Evolutionary conservation across 2,797 vertebrate species (phyloP).

Genomic region (Taenioides sp.): DNA sequence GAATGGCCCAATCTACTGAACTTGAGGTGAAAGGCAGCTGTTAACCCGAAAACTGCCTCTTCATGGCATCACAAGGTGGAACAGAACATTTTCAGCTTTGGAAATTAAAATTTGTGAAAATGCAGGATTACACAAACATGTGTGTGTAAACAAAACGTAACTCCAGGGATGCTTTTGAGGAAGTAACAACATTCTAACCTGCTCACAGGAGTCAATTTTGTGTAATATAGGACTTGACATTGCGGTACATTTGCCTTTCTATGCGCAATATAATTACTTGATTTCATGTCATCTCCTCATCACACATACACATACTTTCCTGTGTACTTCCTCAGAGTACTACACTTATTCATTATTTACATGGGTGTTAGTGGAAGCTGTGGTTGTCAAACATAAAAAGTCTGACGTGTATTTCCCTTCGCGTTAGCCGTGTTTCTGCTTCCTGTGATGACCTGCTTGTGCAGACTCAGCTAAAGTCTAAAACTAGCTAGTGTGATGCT

Average conservation of each 20-base stretch:
- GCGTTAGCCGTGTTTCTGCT: neutral
- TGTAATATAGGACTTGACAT: neutral
- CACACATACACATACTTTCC: slow-evolving; percentile 2
- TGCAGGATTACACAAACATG: no score
- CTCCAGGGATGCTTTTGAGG: no score
- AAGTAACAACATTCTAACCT: no score
- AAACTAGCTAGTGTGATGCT: neutral
- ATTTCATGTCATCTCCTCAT: neutral
- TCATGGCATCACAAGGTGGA: no score
- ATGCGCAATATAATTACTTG: neutral
- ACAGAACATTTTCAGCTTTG: no score
- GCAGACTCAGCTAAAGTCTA: neutral
- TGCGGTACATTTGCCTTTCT: slow-evolving; percentile 10
- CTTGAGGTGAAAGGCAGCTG: no score
- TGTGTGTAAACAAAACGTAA: no score
- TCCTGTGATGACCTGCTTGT: slow-evolving; percentile 10
- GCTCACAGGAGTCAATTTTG: no score
- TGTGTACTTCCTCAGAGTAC: slow-evolving; percentile 32
- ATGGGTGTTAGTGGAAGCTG: slow-evolving; percentile 36
- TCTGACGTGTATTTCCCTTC: slow-evolving; percentile 19
- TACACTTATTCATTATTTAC: slow-evolving; percentile 52
- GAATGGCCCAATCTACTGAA: no score
- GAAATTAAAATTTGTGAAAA: no score
- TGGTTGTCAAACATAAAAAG: slow-evolving; percentile 3
- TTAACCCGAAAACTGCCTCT: no score